Base-by-base conservation (phyloP, 2,797 vertebrate species). In the Fratercula arctica region DNA sequence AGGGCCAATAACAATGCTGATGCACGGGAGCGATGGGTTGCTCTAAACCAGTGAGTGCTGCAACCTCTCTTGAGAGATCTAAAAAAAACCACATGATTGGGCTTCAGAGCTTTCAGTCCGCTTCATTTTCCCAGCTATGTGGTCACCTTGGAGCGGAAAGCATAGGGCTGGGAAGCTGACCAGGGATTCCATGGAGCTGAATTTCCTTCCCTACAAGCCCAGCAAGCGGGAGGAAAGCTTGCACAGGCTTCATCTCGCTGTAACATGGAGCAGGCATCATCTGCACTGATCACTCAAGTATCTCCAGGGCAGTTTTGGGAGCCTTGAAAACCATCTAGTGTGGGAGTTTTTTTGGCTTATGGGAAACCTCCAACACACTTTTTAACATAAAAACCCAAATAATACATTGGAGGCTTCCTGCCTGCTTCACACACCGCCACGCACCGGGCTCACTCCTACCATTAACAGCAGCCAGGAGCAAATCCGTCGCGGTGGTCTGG, bases 201-300 rank as follows among this genome's bases (percentile, higher is more conserved):
- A 51, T 25, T 74, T 50, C 43, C 69, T 78, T 77, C 39, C 56
- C 17, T 9, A 3, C 0, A 13, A 72, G 24, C 16, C 20, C 8
- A 2, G 24, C 7, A 14, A 77, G 64, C 0, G 0, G 41, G n/a
- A 79, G 43, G 29, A 74, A 86, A 84, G 51, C 9, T 35, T 13
- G 18, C 45, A 56, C 0, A 2, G 41, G 50, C 25, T 87, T 59
- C 41, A 64, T 3, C 63, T 59, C 3, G 0, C 48, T 0, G 0
- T 9, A 43, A 28, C 37, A 16, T 1, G 25, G 63, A 79, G 28
- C n/a, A 46, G 63, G 35, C 54, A 57, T 9, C 72, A 50, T 20
- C 63, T 79, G 67, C 33, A 28, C 59, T 16, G 31, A 80, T 45
- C 1, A 0, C 60, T 73, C 9, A 1, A 8, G 26, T 53, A 61